Base-by-base conservation (phyloP, 2,113 vertebrate genomes). In the Myotis lucifugus region DNA sequence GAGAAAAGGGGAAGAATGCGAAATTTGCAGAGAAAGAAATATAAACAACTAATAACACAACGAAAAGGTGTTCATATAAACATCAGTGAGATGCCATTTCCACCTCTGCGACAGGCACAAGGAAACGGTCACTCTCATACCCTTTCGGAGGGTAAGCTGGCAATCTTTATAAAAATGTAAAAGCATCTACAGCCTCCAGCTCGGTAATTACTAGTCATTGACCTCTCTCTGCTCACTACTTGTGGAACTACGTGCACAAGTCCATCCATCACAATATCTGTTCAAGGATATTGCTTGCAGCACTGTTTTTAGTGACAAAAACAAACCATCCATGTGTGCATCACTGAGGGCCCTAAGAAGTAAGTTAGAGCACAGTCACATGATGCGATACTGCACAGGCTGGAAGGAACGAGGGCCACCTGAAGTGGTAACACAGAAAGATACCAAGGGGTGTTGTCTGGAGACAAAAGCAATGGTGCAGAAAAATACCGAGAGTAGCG, bases 21-120 rank as follows among this genome's bases (percentile, higher is more conserved):
- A 15, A 25, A 92, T 64, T 66, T 76, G 7, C 40, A 90, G 66
- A 95, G 56, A 84, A 92, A 69, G 19, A 94, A 91, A 69, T 1
- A 40, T 4, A 85, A 48, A 67, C 3, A 73, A 50, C 29, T 50
- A 54, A 54, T n/a, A 84, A 67, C n/a, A 79, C 40, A 64, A 37
- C 29, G 34, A 79, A 70, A 78, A 76, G n/a, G n/a, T 37, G 46
- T 25, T 34, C n/a, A 14, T 0, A 8, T 52, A 7, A 67, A 86
- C 54, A 34, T 29, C 23, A 76, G 48, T n/a, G 7, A 76, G 42
- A 61, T 29, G 10, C 32, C 72, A 72, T 25, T 52, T 48, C 79
- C 10, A 46, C 72, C 78, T 61, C 17, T 5, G 34, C 29, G 4
- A 61, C 21, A 56, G 13, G 17, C 21, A 6, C 6, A 7, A 66